phyloP scores from a whole-genome alignment of 2,888 invertebrate species.

The Kuschelorhynchus macadamiae region DNA sequence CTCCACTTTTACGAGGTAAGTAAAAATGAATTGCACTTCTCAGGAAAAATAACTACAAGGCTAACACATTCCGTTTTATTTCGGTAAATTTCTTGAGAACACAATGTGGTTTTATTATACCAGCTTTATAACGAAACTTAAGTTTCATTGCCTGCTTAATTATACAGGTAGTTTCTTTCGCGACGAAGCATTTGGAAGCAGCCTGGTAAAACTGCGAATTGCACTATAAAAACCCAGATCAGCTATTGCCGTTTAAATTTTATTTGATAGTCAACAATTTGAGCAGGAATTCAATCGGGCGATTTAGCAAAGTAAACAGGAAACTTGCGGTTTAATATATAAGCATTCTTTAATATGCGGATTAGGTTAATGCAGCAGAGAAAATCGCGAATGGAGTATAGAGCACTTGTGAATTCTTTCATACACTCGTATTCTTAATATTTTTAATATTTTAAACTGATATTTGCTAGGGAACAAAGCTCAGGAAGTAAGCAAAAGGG shows the following conservation, averaged over 20 bases:
- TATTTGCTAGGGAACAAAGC: too few species aligned
- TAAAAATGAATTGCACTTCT: neutral
- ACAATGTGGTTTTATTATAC: constrained; percentile 34
- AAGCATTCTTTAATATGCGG: too few species aligned
- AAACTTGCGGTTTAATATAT: too few species aligned
- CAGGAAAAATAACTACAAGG: neutral
- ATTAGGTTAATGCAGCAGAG: too few species aligned
- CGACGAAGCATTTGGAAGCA: constrained; percentile 3
- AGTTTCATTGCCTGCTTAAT: constrained; percentile 29
- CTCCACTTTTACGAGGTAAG: too few species aligned
- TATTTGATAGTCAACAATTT: neutral
- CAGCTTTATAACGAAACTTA: neutral
- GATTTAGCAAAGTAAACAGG: too few species aligned
- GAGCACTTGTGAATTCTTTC: too few species aligned
- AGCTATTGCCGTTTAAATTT: neutral
- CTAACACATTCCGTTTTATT: neutral
- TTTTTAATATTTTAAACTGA: too few species aligned
- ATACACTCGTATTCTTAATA: too few species aligned
- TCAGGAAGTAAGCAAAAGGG: too few species aligned
- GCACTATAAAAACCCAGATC: constrained; percentile 15
- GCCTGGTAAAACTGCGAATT: constrained; percentile 15
- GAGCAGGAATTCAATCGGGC: neutral
- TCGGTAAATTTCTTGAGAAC: neutral
- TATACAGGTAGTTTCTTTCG: constrained; percentile 20
- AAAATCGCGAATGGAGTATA: too few species aligned